Evolutionary conservation across 2,797 vertebrate genomes (phyloP).

Genomic region (Hipposideros larvatus): DNA sequence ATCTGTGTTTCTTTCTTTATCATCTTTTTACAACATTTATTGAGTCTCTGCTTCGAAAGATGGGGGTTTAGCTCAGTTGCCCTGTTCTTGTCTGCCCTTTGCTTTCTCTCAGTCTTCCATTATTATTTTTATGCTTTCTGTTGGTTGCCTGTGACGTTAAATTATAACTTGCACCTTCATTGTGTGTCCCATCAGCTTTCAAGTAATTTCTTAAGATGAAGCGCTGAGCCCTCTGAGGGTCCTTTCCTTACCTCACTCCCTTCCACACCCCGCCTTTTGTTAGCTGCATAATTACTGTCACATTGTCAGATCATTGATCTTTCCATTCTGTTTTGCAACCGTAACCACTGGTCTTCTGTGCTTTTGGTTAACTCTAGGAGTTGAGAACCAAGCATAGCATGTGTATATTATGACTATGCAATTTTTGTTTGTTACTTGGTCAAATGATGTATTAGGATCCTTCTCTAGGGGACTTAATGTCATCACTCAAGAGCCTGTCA

Average conservation of each 20-base stretch:
- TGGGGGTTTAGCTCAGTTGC: neutral
- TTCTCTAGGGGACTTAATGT: neutral
- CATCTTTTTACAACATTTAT: neutral
- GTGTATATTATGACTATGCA: neutral
- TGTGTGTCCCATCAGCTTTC: neutral
- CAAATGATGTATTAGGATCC: neutral
- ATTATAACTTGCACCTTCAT: neutral
- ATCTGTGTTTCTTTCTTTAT: constrained; percentile 27
- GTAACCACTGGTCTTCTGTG: neutral
- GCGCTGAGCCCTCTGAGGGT: neutral
- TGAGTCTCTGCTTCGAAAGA: neutral
- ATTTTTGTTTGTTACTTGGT: neutral
- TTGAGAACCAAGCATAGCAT: neutral
- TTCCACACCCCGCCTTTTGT: neutral
- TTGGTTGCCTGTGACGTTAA: neutral
- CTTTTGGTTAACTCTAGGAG: constrained; percentile 9
- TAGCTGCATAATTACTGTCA: neutral
- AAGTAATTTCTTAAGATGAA: neutral
- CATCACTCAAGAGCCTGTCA: neutral
- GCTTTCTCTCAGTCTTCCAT: neutral
- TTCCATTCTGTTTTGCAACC: neutral
- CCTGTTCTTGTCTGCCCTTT: neutral
- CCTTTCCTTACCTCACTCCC: neutral
- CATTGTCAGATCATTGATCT: neutral
- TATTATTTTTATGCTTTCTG: neutral